phyloP scores from a whole-genome alignment of 2,797 vertebrate genomes.

The Margarornis squamiger region DNA sequence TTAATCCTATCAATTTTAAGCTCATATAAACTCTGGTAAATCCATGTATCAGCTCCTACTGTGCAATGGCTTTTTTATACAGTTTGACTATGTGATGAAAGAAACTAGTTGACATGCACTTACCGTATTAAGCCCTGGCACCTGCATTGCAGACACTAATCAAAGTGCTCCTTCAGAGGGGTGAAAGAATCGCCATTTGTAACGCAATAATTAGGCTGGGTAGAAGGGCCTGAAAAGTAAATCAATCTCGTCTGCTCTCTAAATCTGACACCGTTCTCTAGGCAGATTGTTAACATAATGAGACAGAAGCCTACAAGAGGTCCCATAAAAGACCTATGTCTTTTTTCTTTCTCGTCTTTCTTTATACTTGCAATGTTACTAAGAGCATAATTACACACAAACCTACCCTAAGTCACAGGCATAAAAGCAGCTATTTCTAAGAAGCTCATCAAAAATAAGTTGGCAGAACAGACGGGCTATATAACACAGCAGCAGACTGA shows the following conservation, averaged over 20 bases:
- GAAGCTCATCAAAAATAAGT: slow-evolving; percentile 61
- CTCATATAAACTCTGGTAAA: neutral
- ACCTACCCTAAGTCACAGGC: slow-evolving; percentile 52
- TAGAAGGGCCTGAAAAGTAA: slow-evolving; percentile 87
- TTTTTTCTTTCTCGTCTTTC: slow-evolving; percentile 41
- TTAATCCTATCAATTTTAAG: slow-evolving; percentile 27
- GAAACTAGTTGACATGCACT: slow-evolving; percentile 76
- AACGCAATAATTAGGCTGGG: slow-evolving; percentile 86
- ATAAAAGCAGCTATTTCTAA: slow-evolving; percentile 63
- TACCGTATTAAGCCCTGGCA: slow-evolving; percentile 66
- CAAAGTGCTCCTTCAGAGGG: slow-evolving; percentile 76
- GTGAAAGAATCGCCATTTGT: slow-evolving; percentile 88
- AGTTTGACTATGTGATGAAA: slow-evolving; percentile 57
- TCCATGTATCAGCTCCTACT: neutral
- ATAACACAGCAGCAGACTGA: slow-evolving; percentile 42
- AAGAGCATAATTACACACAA: slow-evolving; percentile 71
- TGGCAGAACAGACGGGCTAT: slow-evolving; percentile 67
- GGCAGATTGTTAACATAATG: slow-evolving; percentile 79
- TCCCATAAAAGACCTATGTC: slow-evolving; percentile 59
- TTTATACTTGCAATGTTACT: slow-evolving; percentile 69
- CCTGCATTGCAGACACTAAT: slow-evolving; percentile 76
- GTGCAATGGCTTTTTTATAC: slow-evolving; percentile 31
- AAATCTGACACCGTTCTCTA: slow-evolving; percentile 78
- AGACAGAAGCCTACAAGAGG: slow-evolving; percentile 73
- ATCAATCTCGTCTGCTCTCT: slow-evolving; percentile 80